phyloP scores from a whole-genome alignment of 2,797 vertebrate species.

The Gambusia yucatana region DNA sequence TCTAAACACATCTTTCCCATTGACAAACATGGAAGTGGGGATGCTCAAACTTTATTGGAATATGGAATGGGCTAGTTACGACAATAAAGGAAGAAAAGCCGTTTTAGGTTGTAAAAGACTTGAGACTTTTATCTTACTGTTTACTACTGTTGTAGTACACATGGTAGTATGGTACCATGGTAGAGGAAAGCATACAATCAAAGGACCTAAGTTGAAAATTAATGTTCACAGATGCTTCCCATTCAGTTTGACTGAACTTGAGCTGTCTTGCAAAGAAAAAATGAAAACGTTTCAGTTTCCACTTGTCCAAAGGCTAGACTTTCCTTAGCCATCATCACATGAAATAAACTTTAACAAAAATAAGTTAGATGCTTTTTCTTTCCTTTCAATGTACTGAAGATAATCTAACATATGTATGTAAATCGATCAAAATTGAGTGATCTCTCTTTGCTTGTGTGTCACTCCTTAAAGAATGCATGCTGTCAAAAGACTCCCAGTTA shows the following conservation, averaged over 20 bases:
- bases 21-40: neutral
- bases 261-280: neutral
- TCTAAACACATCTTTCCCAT: neutral
- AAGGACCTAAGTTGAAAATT: neutral
- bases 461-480: slow-evolving; percentile 15
- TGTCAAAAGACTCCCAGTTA: slow-evolving; percentile 26
- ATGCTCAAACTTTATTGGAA: neutral
- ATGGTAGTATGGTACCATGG: too few species aligned
- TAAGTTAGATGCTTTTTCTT: neutral
- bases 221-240: neutral
- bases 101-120: neutral
- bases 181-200: neutral
- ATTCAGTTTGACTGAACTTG: neutral
- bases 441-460: neutral
- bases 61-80: neutral
- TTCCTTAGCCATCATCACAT: neutral
- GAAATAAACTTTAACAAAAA: neutral
- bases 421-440: neutral
- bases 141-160: too few species aligned
- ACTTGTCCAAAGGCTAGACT: neutral
- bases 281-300: neutral
- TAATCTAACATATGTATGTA: neutral
- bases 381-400: neutral
- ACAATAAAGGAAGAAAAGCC: neutral
- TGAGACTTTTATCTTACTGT: neutral